A percentile compares a stretch with the other conserved stretches of the same genome.
These are phyloP conservation scores for Rhyzopertha dominica DNA, from an alignment of 1,140 invertebrate species.

Conservation along the genomic window DNA sequence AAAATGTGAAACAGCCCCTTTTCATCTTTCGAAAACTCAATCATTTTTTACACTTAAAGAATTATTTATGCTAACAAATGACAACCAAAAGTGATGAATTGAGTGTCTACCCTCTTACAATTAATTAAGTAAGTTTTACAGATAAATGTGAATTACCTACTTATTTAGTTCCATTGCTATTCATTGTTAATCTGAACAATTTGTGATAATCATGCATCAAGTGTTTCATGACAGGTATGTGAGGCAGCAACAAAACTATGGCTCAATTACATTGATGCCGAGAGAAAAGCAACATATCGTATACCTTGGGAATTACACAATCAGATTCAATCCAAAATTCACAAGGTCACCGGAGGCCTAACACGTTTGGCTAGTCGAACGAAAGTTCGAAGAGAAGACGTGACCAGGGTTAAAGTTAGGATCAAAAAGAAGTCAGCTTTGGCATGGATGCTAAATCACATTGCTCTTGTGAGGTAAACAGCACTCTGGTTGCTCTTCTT, in stretches of 20 bases:
- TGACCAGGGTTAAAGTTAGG: constrained; percentile 46
- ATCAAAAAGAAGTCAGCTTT: constrained; percentile 46
- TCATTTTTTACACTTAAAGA: too few relatives aligned
- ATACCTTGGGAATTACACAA: constrained; percentile 89
- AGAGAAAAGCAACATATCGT: constrained; percentile 78
- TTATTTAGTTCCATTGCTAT: too few relatives aligned
- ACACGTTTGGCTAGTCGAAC: constrained; percentile 82
- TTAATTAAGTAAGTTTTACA: too few relatives aligned
- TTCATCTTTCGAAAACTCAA: too few relatives aligned
- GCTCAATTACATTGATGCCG: constrained; percentile 85
- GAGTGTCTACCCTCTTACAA: too few relatives aligned
- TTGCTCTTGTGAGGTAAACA: constrained; percentile 50
- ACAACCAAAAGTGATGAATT: too few relatives aligned
- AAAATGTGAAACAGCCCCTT: too few relatives aligned
- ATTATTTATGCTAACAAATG: too few relatives aligned
- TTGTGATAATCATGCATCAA: too few relatives aligned
- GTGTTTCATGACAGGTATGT: too few relatives aligned
- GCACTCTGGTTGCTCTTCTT: constrained; percentile 6
- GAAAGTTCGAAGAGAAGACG: constrained; percentile 66
- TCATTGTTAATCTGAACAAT: too few relatives aligned
- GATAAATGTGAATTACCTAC: too few relatives aligned
- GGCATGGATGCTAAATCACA: constrained; percentile 49
- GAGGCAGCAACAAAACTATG: constrained; percentile 84
- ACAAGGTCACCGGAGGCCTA: constrained; percentile 90
- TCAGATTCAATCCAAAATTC: constrained; percentile 93